A percentile compares a stretch with the other conserved stretches of the same genome.
Conservation (phyloP, 2,888 invertebrate species). For the Macropis europaea region DNA sequence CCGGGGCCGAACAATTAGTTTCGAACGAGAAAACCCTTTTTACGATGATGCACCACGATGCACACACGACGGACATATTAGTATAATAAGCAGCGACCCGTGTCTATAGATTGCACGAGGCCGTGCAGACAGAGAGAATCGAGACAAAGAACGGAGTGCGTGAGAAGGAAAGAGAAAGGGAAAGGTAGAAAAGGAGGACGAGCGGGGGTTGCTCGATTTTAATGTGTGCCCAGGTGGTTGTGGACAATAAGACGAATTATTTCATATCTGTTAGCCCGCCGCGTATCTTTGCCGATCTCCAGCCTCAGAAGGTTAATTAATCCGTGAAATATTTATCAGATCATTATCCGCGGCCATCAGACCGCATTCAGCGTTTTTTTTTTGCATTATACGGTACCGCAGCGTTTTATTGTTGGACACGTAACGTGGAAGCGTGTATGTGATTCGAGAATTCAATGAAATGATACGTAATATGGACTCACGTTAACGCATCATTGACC, state of each 20-base stretch:
- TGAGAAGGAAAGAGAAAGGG: conserved; percentile 15
- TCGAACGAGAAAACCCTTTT: conserved; percentile 60
- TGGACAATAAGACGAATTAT: conserved; percentile 60
- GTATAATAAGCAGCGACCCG: conserved; percentile 45
- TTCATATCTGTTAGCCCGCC: conserved; percentile 59
- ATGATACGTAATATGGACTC: too few relatives aligned
- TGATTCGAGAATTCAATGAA: too few relatives aligned
- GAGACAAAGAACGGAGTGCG: conserved; percentile 3
- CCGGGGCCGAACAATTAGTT: conserved; percentile 50
- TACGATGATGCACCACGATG: conserved; percentile 50
- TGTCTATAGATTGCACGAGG: conserved; percentile 22
- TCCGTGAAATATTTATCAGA: conserved; percentile 31
- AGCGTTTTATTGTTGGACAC: too few relatives aligned
- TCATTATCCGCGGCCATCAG: conserved; percentile 34
- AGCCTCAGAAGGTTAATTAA: conserved; percentile 31
- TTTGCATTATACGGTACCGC: not conserved
- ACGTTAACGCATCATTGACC: too few relatives aligned
- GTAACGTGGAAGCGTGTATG: not conserved
- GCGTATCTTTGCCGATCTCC: conserved; percentile 25
- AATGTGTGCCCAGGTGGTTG: conserved; percentile 70
- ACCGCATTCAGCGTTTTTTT: not conserved
- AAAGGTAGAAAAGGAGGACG: conserved; percentile 1
- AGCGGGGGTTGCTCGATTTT: conserved; percentile 33
- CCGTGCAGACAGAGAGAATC: conserved; percentile 47
- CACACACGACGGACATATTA: conserved; percentile 52